Evolutionary conservation across 2,888 invertebrate species (phyloP).

Genomic region (Dolichopus griseipennis): DNA sequence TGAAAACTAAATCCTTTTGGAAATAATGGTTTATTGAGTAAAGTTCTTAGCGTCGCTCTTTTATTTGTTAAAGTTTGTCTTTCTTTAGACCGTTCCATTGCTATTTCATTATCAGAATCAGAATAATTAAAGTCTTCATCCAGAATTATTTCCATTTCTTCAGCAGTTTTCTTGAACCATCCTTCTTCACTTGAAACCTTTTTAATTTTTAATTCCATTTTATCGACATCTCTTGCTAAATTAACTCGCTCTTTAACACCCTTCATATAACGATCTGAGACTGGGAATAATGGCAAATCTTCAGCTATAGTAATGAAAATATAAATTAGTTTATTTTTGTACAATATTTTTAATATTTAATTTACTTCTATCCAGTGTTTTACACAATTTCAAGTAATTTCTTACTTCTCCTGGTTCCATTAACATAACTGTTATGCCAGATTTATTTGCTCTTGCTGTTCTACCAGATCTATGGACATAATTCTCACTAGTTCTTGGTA

Average conservation of each 20-base stretch:
- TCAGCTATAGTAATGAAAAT: slow-evolving; percentile 49
- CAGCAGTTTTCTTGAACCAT: slow-evolving; percentile 79
- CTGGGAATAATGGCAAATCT: slow-evolving; percentile 76
- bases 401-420: slow-evolving; percentile 81
- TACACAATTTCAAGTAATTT: slow-evolving; percentile 70
- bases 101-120: slow-evolving; percentile 35
- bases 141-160: slow-evolving; percentile 85
- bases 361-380: slow-evolving; percentile 75
- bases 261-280: slow-evolving; percentile 53
- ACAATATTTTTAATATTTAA: slow-evolving; percentile 18
- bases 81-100: slow-evolving; percentile 28
- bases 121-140: slow-evolving; percentile 58
- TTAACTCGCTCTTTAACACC: slow-evolving; percentile 62
- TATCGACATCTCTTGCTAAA: slow-evolving; percentile 72
- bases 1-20: slow-evolving; percentile 58
- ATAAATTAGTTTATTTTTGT: not conserved
- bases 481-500: slow-evolving; percentile 89
- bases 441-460: slow-evolving; percentile 81
- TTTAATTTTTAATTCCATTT: slow-evolving; percentile 56
- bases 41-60: slow-evolving; percentile 46
- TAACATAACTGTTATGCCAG: slow-evolving; percentile 85
- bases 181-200: slow-evolving; percentile 60
- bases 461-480: slow-evolving; percentile 96
- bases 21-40: slow-evolving; percentile 54
- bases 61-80: slow-evolving; percentile 46